Base-by-base conservation (phyloP, 2,113 vertebrate genomes). In the Leptodactylus fuscus region DNA sequence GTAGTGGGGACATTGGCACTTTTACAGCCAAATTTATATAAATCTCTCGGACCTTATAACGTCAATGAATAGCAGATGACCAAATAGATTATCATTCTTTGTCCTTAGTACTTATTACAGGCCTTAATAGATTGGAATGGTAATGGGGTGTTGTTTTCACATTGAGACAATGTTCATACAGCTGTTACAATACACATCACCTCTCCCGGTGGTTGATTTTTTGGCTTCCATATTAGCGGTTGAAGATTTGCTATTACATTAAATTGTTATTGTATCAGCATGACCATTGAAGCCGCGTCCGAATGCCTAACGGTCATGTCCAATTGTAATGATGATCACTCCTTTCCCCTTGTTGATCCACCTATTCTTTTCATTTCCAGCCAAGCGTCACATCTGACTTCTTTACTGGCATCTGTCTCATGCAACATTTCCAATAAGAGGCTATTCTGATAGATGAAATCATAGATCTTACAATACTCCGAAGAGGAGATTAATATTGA, bases 351-450 rank as follows among this genome's bases (percentile, higher is more conserved):
- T 44, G 53, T 80, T 80, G 38, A 38, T 62, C 77, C 36, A n/a
- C 34, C 77, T 41, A 41, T 80, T 80, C 53, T 62, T 27, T 41
- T 60, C 36, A 53, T n/a, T 36, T 80, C 53, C 34, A 62, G 15
- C 51, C 38, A n/a, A 24, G 10, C 4, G 36, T 80, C 77, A 62
- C 53, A 34, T 80, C 34, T 1, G 77, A 44, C 36, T 9, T 41
- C 53, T 27, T 62, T 60, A 78, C 53, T 44, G 77, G 77, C 51
- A 79, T 60, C 51, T 60, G 75, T 62, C 77, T 62, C 20, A 16
- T 80, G 41, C 34, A 62, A 60, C 77, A 62, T 62, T 62, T 80
- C 53, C 76, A 79, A 79, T 79, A 80, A 80, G 13, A 44, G 77
- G 36, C 36, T 41, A 18, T 53, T 80, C 22, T 15, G 71, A 51